These are phyloP conservation scores for Meriones psammophilus DNA, from an alignment of 2,797 vertebrate species.

Conservation along the genomic window DNA sequence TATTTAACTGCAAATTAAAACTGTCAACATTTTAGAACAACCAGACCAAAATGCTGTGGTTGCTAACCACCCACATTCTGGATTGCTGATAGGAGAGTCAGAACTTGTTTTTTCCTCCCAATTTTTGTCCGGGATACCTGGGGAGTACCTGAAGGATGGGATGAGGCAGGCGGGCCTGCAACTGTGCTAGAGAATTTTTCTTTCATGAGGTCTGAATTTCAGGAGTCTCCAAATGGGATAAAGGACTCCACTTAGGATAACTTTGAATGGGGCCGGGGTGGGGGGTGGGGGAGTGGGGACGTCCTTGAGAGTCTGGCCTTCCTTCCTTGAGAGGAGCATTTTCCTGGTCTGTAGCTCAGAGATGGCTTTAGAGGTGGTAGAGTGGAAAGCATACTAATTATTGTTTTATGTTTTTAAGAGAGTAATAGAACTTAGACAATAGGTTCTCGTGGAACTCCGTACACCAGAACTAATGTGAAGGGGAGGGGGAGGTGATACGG, in stretches of 20 bases:
- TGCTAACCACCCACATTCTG: not conserved
- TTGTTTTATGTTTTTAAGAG: not conserved
- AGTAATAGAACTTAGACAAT: not conserved
- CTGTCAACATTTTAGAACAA: not conserved
- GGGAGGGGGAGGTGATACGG: not conserved
- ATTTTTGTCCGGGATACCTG: not conserved
- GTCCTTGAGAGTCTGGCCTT: not conserved
- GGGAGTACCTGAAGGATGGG: not conserved
- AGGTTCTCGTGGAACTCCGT: not conserved
- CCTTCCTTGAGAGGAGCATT: not conserved
- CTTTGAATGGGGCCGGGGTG: too few species aligned
- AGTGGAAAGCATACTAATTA: not conserved
- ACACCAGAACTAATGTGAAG: not conserved
- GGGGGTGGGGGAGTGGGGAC: not conserved
- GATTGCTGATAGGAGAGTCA: not conserved
- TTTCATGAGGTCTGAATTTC: constrained; percentile 1
- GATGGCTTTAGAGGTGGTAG: not conserved
- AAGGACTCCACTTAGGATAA: not conserved
- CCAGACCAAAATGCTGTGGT: not conserved
- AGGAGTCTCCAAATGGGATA: not conserved
- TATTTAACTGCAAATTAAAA: constrained; percentile 41
- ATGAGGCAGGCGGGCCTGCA: not conserved
- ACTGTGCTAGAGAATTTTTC: not conserved
- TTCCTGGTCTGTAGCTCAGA: not conserved
- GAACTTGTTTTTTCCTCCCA: not conserved